These are phyloP conservation scores for Sandelia bainsii DNA, from an alignment of 2,797 vertebrate species.

Conservation along the genomic window DNA sequence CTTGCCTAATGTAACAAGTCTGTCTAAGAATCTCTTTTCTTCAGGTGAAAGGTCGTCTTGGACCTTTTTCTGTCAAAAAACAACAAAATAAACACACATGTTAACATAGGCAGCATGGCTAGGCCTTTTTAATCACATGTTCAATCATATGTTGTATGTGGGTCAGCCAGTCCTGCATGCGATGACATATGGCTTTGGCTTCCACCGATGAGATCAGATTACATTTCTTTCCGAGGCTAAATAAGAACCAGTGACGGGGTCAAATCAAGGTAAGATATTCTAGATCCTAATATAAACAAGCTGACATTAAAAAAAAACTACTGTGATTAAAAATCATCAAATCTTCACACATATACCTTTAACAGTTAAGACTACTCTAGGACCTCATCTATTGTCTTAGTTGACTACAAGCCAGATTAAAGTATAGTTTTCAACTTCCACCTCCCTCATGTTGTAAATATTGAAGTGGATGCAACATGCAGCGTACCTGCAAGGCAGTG, in stretches of 20 bases:
- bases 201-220: slow-evolving; percentile 21
- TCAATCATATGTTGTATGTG: background rate
- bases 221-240: slow-evolving; percentile 41
- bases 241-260: slow-evolving; percentile 31
- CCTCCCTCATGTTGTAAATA: background rate
- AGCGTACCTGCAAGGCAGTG: slow-evolving; percentile 89
- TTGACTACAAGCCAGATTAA: background rate
- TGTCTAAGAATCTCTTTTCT: slow-evolving; percentile 90
- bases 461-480: background rate
- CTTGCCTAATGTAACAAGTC: slow-evolving; percentile 90
- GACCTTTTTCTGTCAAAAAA: slow-evolving; percentile 86
- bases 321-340: background rate
- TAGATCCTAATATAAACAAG: slow-evolving; percentile 1
- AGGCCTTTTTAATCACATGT: background rate
- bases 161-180: background rate
- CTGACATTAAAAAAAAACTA: background rate
- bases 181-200: slow-evolving; percentile 7
- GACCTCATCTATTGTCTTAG: background rate
- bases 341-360: slow-evolving; percentile 8
- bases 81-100: background rate
- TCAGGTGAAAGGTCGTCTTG: slow-evolving; percentile 85
- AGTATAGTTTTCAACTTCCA: background rate
- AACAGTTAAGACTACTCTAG: background rate
- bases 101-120: background rate
- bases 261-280: background rate